Evolutionary conservation across 2,888 invertebrate genomes (phyloP).

Genomic region (Neoitamus cyanurus): DNA sequence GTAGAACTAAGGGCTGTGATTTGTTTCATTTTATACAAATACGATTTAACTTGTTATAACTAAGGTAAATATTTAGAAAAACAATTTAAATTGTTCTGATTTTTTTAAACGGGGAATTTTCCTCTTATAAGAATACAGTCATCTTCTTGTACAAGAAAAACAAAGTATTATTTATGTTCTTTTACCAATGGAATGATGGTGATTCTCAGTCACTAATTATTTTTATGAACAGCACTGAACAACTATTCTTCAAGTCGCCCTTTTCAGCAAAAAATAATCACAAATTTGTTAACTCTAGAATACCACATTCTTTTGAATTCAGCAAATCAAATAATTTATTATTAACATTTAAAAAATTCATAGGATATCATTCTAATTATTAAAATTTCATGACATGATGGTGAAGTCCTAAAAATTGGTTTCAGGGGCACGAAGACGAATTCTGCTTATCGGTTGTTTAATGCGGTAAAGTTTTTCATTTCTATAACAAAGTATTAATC

Average conservation of each 20-base stretch:
- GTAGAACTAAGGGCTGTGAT: slow-evolving; percentile 36
- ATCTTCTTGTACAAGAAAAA: slow-evolving; percentile 31
- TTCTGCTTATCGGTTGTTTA: no score
- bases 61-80: slow-evolving; percentile 34
- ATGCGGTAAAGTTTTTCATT: no score
- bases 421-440: no score
- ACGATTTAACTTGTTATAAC: slow-evolving; percentile 9
- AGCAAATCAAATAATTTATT: neutral
- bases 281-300: neutral
- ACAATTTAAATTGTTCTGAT: slow-evolving; percentile 3
- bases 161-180: slow-evolving; percentile 8
- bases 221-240: neutral
- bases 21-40: slow-evolving; percentile 16
- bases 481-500: no score
- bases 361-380: no score
- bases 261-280: neutral
- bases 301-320: neutral
- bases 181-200: slow-evolving; percentile 23
- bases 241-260: neutral
- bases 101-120: neutral
- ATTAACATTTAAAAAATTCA: neutral
- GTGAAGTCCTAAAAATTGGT: no score
- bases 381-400: no score
- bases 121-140: slow-evolving; percentile 15
- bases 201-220: neutral